Evolutionary conservation across 2,797 vertebrate genomes (phyloP).

Genomic region (Sebastes nivosus): DNA sequence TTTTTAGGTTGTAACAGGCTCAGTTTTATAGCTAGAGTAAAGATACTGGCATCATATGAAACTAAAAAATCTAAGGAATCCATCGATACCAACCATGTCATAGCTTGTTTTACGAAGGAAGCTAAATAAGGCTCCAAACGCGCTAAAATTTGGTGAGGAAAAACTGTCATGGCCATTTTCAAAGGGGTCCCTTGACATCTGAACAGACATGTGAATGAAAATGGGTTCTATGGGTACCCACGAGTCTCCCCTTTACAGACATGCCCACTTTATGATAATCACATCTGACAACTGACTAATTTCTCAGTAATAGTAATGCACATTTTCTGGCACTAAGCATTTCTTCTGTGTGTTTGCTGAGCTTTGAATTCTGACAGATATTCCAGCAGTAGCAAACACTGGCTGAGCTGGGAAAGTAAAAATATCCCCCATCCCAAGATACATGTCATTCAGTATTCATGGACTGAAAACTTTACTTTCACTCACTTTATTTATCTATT

Average conservation of each 20-base stretch:
- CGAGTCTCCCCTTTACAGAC: background rate
- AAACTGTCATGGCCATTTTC: too few relatives aligned
- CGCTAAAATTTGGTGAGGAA: too few relatives aligned
- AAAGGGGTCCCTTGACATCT: too few relatives aligned
- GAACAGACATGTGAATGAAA: too few relatives aligned
- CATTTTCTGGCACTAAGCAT: background rate
- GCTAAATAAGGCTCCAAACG: too few relatives aligned
- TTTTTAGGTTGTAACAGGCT: too few relatives aligned
- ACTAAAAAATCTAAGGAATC: too few relatives aligned
- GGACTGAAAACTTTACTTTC: constrained; percentile 40
- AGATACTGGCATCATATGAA: too few relatives aligned
- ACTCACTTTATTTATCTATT: constrained; percentile 33
- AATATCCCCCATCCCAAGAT: constrained; percentile 42
- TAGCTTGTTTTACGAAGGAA: too few relatives aligned
- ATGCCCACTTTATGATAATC: background rate
- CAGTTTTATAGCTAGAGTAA: too few relatives aligned
- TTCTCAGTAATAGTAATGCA: background rate
- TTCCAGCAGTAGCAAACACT: constrained; percentile 8
- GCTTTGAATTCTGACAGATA: constrained; percentile 6
- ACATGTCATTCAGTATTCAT: constrained; percentile 48
- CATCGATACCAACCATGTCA: too few relatives aligned
- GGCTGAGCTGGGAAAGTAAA: constrained; percentile 39
- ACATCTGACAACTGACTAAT: background rate
- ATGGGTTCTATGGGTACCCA: too few relatives aligned
- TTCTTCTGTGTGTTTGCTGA: constrained; percentile 4